Evolutionary conservation across 2,888 invertebrate genomes (phyloP).

Genomic region (Lapara coniferarum): DNA sequence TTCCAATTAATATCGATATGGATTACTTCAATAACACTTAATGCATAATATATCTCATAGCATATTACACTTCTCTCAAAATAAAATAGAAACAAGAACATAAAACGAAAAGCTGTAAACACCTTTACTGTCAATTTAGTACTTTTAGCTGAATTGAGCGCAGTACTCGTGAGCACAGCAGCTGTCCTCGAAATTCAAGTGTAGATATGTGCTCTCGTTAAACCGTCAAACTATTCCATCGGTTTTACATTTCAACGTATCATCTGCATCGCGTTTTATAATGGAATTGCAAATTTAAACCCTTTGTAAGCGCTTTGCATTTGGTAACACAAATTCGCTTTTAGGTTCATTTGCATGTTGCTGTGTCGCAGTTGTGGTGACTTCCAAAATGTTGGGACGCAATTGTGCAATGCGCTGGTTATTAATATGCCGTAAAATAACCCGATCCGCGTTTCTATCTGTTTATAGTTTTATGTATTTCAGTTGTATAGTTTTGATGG

Average conservation of each 20-base stretch:
- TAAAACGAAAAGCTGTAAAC: constrained; percentile 19
- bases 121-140: constrained; percentile 20
- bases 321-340: constrained; percentile 81
- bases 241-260: constrained; percentile 74
- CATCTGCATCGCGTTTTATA: constrained; percentile 74
- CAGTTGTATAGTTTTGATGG: not conserved
- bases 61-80: not conserved
- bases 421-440: constrained; percentile 43
- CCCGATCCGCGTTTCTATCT: constrained; percentile 3
- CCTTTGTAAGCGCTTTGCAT: constrained; percentile 80
- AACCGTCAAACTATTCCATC: constrained; percentile 61
- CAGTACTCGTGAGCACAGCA: not conserved
- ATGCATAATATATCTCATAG: too few species aligned
- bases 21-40: not conserved
- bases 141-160: constrained; percentile 19
- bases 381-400: constrained; percentile 63
- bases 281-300: constrained; percentile 83
- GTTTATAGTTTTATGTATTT: not conserved
- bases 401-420: constrained; percentile 38
- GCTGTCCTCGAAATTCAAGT: constrained; percentile 36
- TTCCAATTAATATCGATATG: too few species aligned
- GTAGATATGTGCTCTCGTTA: constrained; percentile 20
- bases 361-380: constrained; percentile 69
- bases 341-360: constrained; percentile 80
- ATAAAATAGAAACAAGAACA: constrained; percentile 8